Conservation (phyloP, 2,888 invertebrate genomes). For the Papilio protenor region DNA sequence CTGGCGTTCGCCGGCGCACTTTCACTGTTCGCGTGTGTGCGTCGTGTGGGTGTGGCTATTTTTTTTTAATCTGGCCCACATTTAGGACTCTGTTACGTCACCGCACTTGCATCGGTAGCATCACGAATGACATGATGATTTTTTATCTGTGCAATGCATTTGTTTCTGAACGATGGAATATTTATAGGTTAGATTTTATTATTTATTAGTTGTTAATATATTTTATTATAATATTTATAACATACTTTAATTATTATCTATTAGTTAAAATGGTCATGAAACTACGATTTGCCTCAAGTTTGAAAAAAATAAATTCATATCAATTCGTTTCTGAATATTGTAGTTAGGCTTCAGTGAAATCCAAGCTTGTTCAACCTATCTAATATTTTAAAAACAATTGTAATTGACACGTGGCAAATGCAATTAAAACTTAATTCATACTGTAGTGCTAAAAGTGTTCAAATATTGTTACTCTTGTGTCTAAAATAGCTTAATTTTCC, state of each 20-base stretch:
- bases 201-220: not conserved
- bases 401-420: no score
- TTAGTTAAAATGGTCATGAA: conserved; percentile 2
- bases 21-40: conserved; percentile 67
- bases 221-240: no score
- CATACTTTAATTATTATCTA: not conserved
- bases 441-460: no score
- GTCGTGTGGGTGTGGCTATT: conserved; percentile 64
- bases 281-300: not conserved
- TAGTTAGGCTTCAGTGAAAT: no score
- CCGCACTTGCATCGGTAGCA: conserved; percentile 58
- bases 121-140: conserved; percentile 61
- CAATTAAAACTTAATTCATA: no score
- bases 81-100: conserved; percentile 77
- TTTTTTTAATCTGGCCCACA: conserved; percentile 80
- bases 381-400: no score
- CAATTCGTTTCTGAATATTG: not conserved
- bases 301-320: not conserved
- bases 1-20: conserved; percentile 57
- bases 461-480: no score
- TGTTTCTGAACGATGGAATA: not conserved
- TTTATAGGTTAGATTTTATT: not conserved
- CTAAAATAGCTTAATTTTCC: no score
- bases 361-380: no score
- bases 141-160: conserved; percentile 38